Evolutionary conservation across 2,797 vertebrate genomes (phyloP).

Genomic region (Aphelocoma californica): DNA sequence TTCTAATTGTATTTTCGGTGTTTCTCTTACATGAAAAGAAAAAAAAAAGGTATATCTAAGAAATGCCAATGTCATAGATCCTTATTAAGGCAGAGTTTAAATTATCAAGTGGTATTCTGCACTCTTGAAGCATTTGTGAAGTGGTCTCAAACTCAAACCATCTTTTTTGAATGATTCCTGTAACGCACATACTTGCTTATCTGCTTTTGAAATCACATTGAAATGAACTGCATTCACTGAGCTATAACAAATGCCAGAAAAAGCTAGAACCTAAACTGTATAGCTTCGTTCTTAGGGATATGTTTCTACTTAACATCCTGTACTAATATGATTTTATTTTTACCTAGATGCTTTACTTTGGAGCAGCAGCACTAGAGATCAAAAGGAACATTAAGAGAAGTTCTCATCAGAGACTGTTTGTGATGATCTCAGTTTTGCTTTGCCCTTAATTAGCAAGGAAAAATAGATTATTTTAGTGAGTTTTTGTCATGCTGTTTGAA

Average conservation of each 20-base stretch:
- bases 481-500: constrained; percentile 15
- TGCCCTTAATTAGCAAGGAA: background rate
- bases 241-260: background rate
- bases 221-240: background rate
- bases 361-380: background rate
- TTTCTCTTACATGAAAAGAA: background rate
- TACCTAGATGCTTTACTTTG: background rate
- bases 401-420: background rate
- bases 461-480: background rate
- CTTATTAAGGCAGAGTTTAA: background rate
- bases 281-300: background rate
- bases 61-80: background rate
- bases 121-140: background rate
- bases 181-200: background rate
- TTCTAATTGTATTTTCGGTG: background rate
- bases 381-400: background rate
- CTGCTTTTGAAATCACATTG: background rate
- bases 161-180: background rate
- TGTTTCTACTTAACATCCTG: background rate
- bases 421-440: background rate
- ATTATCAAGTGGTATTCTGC: background rate
- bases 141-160: background rate
- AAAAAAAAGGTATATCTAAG: background rate
- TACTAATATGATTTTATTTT: background rate
- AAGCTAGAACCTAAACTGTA: background rate